Conservation (phyloP, 2,113 vertebrate species). For the Microcebus griseorufus region DNA sequence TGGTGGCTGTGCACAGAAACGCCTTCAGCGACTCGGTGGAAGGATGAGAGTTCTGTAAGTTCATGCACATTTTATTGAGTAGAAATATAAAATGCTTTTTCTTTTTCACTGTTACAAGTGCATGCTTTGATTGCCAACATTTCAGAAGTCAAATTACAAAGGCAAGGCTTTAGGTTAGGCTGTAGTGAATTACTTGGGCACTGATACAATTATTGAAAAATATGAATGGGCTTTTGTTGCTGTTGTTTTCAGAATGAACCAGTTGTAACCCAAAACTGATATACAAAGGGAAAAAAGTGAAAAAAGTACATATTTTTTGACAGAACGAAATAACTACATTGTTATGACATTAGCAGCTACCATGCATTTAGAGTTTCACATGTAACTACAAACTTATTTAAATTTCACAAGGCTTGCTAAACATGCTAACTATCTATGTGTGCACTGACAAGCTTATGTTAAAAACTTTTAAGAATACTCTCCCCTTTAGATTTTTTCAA, state of each 20-base stretch:
- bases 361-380: conserved; percentile 99
- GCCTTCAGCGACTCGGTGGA: conserved; percentile 77
- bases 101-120: conserved; percentile 98
- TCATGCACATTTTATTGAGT: conserved; percentile 99
- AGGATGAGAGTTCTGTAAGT: conserved; percentile 87
- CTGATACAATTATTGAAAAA: conserved; percentile 99
- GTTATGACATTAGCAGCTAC: conserved; percentile 97
- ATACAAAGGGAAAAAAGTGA: conserved; percentile 98
- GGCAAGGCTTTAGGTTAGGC: conserved; percentile 97
- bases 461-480: conserved; percentile 97
- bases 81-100: conserved; percentile 99
- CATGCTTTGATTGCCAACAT: conserved; percentile 99
- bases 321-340: conserved; percentile 92
- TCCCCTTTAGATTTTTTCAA: conserved; percentile 94
- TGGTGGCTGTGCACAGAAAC: neutral
- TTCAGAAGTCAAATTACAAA: conserved; percentile 99
- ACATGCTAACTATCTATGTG: conserved; percentile 98
- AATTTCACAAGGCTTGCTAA: conserved; percentile 97
- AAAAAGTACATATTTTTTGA: conserved; percentile 96
- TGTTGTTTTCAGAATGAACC: conserved; percentile 92
- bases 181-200: conserved; percentile 99
- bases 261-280: conserved; percentile 99
- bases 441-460: conserved; percentile 97
- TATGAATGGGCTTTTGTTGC: conserved; percentile 90
- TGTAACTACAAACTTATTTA: conserved; percentile 96